phyloP scores from a whole-genome alignment of 2,888 invertebrate genomes.

The Ethmia dodecea region DNA sequence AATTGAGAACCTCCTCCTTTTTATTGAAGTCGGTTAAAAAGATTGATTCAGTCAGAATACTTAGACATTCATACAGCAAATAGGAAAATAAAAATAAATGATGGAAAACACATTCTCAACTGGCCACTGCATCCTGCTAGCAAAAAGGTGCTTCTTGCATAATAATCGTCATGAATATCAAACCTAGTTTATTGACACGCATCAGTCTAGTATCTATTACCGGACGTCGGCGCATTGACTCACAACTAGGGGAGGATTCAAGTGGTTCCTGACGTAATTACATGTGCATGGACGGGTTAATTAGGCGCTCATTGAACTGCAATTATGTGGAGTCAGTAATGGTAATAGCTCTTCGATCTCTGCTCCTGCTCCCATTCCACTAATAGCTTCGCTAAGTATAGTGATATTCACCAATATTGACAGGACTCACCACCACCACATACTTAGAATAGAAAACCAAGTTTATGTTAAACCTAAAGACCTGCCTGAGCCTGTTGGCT shows the following conservation, averaged over 20 bases:
- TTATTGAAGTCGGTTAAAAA: too few species aligned
- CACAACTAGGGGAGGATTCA: constrained; percentile 9
- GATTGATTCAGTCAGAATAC: too few species aligned
- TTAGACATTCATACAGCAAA: too few species aligned
- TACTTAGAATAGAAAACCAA: too few species aligned
- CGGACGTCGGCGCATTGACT: constrained; percentile 3
- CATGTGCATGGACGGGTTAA: constrained; percentile 32
- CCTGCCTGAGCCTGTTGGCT: too few species aligned
- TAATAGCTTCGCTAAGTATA: too few species aligned
- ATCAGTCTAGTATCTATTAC: constrained; percentile 26
- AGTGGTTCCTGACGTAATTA: constrained; percentile 30
- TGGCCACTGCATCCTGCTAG: constrained; percentile 5
- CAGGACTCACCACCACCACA: too few species aligned
- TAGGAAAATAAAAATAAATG: too few species aligned
- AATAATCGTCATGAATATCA: constrained; percentile 5
- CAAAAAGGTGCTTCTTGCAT: constrained; percentile 3
- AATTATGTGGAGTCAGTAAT: constrained; percentile 23
- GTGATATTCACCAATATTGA: too few species aligned
- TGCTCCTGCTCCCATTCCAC: neutral
- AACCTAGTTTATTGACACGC: constrained; percentile 8
- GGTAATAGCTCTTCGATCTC: neutral
- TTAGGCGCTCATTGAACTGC: constrained; percentile 33
- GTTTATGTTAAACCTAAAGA: too few species aligned
- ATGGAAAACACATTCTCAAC: too few species aligned
- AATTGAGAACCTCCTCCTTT: too few species aligned